These are phyloP conservation scores for Nemapogon koenigi DNA, from an alignment of 2,888 invertebrate genomes.

Conservation along the genomic window DNA sequence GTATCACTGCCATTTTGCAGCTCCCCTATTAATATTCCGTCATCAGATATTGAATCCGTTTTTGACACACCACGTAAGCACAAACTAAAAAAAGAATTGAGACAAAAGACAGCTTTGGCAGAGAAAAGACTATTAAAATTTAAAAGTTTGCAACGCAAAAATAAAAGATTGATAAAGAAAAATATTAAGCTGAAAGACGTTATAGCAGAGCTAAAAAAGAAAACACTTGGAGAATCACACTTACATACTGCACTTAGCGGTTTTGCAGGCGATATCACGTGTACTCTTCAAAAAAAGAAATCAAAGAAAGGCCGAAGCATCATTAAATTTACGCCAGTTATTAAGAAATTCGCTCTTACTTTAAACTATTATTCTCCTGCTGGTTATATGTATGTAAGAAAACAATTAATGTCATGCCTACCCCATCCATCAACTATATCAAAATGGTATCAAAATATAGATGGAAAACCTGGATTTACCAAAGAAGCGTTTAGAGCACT, in stretches of 20 bases:
- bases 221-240: constrained; percentile 12
- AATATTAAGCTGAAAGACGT: not conserved
- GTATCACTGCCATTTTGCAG: too few species aligned
- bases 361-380: too few species aligned
- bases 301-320: constrained; percentile 9
- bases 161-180: constrained; percentile 10
- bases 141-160: constrained; percentile 11
- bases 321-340: constrained; percentile 11
- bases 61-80: constrained; percentile 14
- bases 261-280: constrained; percentile 13
- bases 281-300: constrained; percentile 8
- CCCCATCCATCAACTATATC: constrained; percentile 24
- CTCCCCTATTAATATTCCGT: too few species aligned
- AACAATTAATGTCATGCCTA: constrained; percentile 23
- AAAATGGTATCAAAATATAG: constrained; percentile 24
- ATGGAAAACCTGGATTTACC: constrained; percentile 26
- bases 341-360: constrained; percentile 22
- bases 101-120: too few species aligned
- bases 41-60: constrained; percentile 17
- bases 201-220: constrained; percentile 10
- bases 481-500: constrained; percentile 19
- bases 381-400: constrained; percentile 26
- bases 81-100: constrained; percentile 1
- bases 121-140: too few species aligned
- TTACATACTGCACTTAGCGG: constrained; percentile 6